Percentiles rank a stretch among this genome's conserved stretches.
Conservation (phyloP, 1,140 invertebrate species). For the Scaptomyza pallida region DNA sequence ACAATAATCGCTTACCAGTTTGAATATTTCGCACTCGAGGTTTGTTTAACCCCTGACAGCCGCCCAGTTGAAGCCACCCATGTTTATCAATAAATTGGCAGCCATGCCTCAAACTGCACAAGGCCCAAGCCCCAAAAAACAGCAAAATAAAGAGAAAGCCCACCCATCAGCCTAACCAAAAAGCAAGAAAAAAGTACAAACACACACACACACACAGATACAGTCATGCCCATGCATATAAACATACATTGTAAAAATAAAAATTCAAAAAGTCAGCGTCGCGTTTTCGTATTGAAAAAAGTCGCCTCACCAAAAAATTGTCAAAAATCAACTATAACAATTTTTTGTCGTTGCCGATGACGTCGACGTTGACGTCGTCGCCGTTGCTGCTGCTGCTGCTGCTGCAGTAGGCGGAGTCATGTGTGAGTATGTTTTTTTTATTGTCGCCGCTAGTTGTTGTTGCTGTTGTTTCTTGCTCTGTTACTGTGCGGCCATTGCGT, state of each 20-base stretch:
- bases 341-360: slow-evolving; percentile 37
- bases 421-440: slow-evolving; percentile 59
- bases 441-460: slow-evolving; percentile 27
- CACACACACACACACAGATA: slow-evolving; percentile 9
- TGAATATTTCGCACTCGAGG: slow-evolving; percentile 10
- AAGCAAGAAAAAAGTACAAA: slow-evolving; percentile 35
- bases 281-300: background rate
- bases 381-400: slow-evolving; percentile 10
- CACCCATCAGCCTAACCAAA: slow-evolving; percentile 49
- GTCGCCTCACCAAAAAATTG: slow-evolving; percentile 54
- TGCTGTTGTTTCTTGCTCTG: slow-evolving; percentile 20
- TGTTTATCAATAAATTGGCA: slow-evolving; percentile 80
- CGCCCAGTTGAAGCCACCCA: slow-evolving; percentile 27
- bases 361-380: slow-evolving; percentile 26
- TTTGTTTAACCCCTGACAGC: slow-evolving; percentile 49
- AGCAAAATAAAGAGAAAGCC: slow-evolving; percentile 39
- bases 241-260: slow-evolving; percentile 54
- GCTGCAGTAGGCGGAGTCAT: slow-evolving; percentile 69
- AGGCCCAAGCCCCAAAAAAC: slow-evolving; percentile 14
- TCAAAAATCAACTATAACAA: slow-evolving; percentile 77
- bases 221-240: slow-evolving; percentile 13
- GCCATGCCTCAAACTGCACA: slow-evolving; percentile 56
- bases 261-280: slow-evolving; percentile 60
- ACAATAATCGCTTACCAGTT: slow-evolving; percentile 7
- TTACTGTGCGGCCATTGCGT: slow-evolving; percentile 70